Percentiles rank a stretch among this genome's conserved stretches.
Evolutionary conservation across 2,113 vertebrate genomes (phyloP).

Genomic region (Zootoca vivipara): DNA sequence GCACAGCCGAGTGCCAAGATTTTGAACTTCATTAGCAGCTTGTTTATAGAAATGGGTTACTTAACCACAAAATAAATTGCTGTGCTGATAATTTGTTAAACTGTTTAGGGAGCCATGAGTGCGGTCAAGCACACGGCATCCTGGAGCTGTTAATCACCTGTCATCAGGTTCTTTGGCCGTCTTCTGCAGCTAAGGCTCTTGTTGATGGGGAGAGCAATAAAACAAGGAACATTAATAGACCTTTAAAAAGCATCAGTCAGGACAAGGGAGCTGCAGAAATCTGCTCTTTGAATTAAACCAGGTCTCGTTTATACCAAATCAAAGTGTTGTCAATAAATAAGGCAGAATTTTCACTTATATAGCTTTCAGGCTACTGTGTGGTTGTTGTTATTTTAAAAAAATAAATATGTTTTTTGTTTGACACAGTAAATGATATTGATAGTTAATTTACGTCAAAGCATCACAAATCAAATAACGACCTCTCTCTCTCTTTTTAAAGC

Average conservation of each 20-base stretch:
- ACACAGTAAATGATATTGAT: too few relatives aligned
- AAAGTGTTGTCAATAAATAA: neutral
- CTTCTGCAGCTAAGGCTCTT: slow-evolving; percentile 56
- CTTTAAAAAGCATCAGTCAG: slow-evolving; percentile 8
- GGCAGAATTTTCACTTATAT: neutral
- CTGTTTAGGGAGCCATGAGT: slow-evolving; percentile 59
- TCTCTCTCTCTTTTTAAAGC: neutral
- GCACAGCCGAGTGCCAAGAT: slow-evolving; percentile 31
- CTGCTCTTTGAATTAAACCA: neutral
- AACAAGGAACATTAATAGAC: slow-evolving; percentile 18
- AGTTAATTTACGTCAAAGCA: neutral
- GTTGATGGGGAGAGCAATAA: slow-evolving; percentile 59
- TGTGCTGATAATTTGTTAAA: slow-evolving; percentile 70
- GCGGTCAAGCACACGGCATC: slow-evolving; percentile 63
- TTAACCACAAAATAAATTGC: slow-evolving; percentile 63
- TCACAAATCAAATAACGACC: neutral
- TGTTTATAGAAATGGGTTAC: slow-evolving; percentile 59
- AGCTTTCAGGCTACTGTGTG: neutral
- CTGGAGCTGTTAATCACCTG: slow-evolving; percentile 72
- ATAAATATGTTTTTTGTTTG: neutral
- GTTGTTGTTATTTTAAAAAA: neutral
- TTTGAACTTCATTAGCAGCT: slow-evolving; percentile 33
- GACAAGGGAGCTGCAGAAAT: neutral
- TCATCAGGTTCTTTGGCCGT: slow-evolving; percentile 48
- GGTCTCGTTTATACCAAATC: neutral